Conservation (phyloP, 2,113 vertebrate species). For the Cynopterus brachyotis region DNA sequence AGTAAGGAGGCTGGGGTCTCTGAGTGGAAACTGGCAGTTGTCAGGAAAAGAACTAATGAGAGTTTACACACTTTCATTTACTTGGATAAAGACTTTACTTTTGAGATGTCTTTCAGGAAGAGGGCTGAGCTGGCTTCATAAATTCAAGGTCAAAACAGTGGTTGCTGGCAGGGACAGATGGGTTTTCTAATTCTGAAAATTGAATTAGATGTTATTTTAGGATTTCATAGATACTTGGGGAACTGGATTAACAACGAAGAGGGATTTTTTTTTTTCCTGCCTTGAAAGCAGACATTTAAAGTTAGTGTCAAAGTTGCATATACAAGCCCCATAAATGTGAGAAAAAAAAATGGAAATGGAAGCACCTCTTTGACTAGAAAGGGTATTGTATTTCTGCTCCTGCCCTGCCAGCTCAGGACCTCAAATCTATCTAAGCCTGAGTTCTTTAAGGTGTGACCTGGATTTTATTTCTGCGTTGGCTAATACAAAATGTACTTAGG, state of each 20-base stretch:
- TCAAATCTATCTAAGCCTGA: constrained; percentile 8
- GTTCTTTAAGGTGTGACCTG: not conserved
- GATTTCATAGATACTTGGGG: not conserved
- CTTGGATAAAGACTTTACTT: constrained; percentile 36
- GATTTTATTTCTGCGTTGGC: constrained; percentile 51
- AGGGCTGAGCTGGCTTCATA: constrained; percentile 35
- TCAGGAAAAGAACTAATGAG: constrained; percentile 60
- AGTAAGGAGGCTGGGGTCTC: constrained; percentile 89
- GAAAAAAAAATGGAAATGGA: constrained; percentile 41
- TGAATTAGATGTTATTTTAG: constrained; percentile 48
- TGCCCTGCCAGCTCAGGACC: constrained; percentile 14
- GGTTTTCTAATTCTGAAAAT: constrained; percentile 44
- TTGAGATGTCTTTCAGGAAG: constrained; percentile 53
- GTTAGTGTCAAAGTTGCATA: not conserved
- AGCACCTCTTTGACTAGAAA: constrained; percentile 18
- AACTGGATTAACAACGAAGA: not conserved
- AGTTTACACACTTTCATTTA: constrained; percentile 59
- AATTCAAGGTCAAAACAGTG: constrained; percentile 65
- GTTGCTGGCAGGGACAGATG: not conserved
- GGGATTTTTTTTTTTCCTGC: not conserved
- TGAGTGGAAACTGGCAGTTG: constrained; percentile 51
- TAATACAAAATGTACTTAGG: constrained; percentile 22
- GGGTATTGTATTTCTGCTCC: constrained; percentile 24
- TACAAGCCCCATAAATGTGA: not conserved
- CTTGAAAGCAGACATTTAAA: constrained; percentile 52